phyloP scores from a whole-genome alignment of 2,888 invertebrate genomes.

The Caenorhabditis sp. region DNA sequence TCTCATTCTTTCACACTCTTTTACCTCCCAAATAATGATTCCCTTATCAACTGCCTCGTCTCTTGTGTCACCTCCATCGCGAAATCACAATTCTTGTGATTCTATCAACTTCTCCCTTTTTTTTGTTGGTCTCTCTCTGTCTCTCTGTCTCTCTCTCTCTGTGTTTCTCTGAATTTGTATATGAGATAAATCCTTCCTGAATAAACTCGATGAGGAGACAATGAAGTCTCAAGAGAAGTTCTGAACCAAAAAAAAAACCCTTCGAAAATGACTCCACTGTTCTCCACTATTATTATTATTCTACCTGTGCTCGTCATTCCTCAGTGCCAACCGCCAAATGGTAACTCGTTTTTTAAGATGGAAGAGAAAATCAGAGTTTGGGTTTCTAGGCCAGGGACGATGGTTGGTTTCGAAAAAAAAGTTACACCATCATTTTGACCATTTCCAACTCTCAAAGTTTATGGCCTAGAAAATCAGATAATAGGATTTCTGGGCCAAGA shows the following conservation, averaged over 20 bases:
- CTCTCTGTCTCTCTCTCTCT: too few species aligned
- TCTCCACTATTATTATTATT: constrained; percentile 29
- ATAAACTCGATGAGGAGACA: neutral
- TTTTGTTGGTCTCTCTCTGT: neutral
- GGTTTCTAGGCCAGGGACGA: neutral
- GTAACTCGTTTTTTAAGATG: neutral
- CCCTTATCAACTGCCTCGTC: constrained; percentile 20
- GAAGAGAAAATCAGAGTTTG: neutral
- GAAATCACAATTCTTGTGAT: constrained; percentile 10
- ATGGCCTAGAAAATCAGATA: too few species aligned
- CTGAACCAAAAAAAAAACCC: neutral
- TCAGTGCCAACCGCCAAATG: constrained; percentile 54
- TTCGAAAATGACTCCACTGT: constrained; percentile 11
- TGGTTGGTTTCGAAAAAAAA: too few species aligned
- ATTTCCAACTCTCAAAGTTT: too few species aligned
- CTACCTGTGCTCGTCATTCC: constrained; percentile 14
- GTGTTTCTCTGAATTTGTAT: neutral
- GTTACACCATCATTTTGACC: too few species aligned
- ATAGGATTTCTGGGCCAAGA: too few species aligned
- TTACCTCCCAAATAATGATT: constrained; percentile 4
- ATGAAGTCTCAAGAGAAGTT: neutral
- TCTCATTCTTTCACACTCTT: neutral
- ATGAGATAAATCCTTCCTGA: too few species aligned
- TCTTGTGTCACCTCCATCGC: neutral
- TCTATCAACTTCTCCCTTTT: neutral